These are phyloP conservation scores for Erpornis zantholeuca DNA, from an alignment of 2,113 vertebrate species.

Conservation along the genomic window DNA sequence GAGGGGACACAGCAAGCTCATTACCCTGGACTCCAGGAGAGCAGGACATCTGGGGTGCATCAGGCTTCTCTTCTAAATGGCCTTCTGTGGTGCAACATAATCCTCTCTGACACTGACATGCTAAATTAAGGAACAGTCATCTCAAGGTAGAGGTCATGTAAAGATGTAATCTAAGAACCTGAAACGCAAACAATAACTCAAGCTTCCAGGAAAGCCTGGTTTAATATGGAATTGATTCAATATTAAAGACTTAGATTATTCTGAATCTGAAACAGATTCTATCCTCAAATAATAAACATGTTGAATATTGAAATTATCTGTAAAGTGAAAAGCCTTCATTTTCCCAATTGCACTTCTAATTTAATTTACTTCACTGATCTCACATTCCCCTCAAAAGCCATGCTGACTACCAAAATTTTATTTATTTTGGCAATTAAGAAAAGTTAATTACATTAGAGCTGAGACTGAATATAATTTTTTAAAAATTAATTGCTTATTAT, in stretches of 20 bases:
- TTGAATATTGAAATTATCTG: not conserved
- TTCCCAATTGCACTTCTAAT: not conserved
- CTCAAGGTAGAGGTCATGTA: not conserved
- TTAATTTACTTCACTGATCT: conserved; percentile 10
- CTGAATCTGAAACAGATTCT: conserved; percentile 23
- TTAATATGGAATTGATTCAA: not conserved
- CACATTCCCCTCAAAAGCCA: conserved; percentile 6
- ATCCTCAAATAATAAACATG: not conserved
- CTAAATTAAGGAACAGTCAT: not conserved
- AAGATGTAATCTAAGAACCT: not conserved
- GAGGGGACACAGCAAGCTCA: not conserved
- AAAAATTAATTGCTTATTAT: not conserved
- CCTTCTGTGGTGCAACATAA: not conserved
- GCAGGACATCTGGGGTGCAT: not conserved
- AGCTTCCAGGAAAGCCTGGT: not conserved
- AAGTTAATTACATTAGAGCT: not conserved
- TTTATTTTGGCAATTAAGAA: conserved; percentile 1
- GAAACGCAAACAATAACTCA: not conserved
- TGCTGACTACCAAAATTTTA: conserved; percentile 16
- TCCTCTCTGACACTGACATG: not conserved
- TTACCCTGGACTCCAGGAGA: not conserved
- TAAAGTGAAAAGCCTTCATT: not conserved
- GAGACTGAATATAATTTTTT: not conserved
- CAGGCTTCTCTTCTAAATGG: not conserved
- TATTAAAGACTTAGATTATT: not conserved